Evolutionary conservation across 2,888 invertebrate species (phyloP).

Genomic region (Tromatobia lineatoria): DNA sequence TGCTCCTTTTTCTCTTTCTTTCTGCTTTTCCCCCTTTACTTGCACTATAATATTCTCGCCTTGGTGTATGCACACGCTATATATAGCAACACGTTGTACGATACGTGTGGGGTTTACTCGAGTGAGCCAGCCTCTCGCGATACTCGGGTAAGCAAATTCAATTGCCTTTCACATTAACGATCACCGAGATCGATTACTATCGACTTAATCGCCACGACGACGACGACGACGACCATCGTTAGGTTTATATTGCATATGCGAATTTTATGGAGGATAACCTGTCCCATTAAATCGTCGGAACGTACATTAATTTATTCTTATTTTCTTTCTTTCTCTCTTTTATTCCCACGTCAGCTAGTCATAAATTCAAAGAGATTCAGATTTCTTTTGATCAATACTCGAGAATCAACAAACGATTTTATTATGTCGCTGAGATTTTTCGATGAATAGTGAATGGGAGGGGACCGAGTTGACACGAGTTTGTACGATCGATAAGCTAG

Average conservation of each 20-base stretch:
- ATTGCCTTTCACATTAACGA: slow-evolving; percentile 60
- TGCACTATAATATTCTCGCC: slow-evolving; percentile 14
- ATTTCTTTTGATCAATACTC: slow-evolving; percentile 15
- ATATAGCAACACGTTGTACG: slow-evolving; percentile 1
- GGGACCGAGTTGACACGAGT: neutral
- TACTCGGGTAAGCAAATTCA: slow-evolving; percentile 48
- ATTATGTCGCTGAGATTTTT: slow-evolving; percentile 6
- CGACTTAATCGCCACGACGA: slow-evolving; percentile 44
- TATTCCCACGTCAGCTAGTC: slow-evolving; percentile 2
- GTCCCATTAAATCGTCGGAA: slow-evolving; percentile 40
- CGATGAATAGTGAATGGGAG: neutral
- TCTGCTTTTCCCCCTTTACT: slow-evolving; percentile 12
- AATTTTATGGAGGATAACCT: slow-evolving; percentile 45
- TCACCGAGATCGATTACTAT: slow-evolving; percentile 56
- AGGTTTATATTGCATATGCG: slow-evolving; percentile 51
- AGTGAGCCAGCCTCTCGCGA: neutral
- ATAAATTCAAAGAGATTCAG: slow-evolving; percentile 35
- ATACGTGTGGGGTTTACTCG: neutral
- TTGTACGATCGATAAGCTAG: slow-evolving; percentile 3
- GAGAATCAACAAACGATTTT: slow-evolving; percentile 37
- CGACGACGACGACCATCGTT: slow-evolving; percentile 45
- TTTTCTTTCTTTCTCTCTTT: neutral
- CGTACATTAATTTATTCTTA: slow-evolving; percentile 7
- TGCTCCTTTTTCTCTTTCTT: slow-evolving; percentile 2
- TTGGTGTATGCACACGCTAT: neutral